phyloP scores from a whole-genome alignment of 2,797 vertebrate species.

The Typhlichthys eigenmanni region DNA sequence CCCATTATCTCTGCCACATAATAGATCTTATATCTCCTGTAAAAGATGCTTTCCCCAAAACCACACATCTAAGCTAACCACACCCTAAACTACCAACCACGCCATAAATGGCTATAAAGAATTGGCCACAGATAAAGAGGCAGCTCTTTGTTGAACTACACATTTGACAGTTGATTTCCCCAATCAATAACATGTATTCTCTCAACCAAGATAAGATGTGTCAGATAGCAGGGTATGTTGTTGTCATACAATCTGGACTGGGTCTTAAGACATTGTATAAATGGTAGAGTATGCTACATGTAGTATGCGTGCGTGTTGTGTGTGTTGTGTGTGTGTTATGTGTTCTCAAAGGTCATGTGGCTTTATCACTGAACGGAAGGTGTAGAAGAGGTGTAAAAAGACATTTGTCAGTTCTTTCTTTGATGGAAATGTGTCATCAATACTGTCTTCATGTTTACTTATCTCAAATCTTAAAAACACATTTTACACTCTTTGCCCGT shows the following conservation, averaged over 20 bases:
- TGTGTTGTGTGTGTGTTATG: background rate
- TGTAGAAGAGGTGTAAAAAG: background rate
- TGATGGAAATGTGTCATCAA: background rate
- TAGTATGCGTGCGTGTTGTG: background rate
- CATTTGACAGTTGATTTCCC: too few species aligned
- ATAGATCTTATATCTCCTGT: slow-evolving; percentile 7
- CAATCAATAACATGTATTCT: too few species aligned
- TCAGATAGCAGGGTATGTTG: too few species aligned
- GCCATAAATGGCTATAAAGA: too few species aligned
- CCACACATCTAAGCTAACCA: too few species aligned
- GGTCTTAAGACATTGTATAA: background rate
- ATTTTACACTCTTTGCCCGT: slow-evolving; percentile 32
- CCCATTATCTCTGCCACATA: slow-evolving; percentile 37
- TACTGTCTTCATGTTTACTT: background rate
- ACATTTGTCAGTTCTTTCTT: background rate
- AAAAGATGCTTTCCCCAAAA: too few species aligned
- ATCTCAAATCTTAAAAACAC: background rate
- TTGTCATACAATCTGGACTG: background rate
- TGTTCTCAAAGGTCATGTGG: too few species aligned
- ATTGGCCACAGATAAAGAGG: too few species aligned
- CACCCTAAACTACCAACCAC: too few species aligned
- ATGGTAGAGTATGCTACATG: background rate
- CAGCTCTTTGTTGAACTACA: too few species aligned
- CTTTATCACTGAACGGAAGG: too few species aligned
- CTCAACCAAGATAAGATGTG: too few species aligned